These are phyloP conservation scores for Plecotus auritus DNA, from an alignment of 2,113 vertebrate species.

Conservation along the genomic window DNA sequence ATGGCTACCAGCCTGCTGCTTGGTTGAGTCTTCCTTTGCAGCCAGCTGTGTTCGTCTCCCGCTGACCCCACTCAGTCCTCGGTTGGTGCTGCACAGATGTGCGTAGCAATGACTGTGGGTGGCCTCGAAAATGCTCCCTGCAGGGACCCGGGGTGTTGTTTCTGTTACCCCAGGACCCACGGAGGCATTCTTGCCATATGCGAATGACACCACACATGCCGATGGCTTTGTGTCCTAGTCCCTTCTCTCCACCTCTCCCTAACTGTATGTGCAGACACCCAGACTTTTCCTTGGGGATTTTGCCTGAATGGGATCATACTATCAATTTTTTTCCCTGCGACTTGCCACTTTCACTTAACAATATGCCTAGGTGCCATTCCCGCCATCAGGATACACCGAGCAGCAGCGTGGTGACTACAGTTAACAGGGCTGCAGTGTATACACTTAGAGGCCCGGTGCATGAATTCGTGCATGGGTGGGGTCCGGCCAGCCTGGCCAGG, in stretches of 20 bases:
- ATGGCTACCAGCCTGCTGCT: neutral
- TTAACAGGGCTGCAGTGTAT: neutral
- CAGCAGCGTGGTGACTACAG: neutral
- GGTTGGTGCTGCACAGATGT: neutral
- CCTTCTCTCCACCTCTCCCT: neutral
- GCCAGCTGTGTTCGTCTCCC: neutral
- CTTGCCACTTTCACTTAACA: neutral
- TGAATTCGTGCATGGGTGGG: too few relatives aligned
- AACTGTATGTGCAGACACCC: neutral
- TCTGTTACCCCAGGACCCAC: neutral
- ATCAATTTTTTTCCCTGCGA: neutral
- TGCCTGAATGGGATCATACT: neutral
- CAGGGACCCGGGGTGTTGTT: neutral
- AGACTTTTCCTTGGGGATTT: neutral
- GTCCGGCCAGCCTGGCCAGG: too few relatives aligned
- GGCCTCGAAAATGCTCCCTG: neutral
- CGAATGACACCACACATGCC: neutral
- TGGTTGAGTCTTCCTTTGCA: neutral
- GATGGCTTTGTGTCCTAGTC: neutral
- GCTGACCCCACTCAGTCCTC: neutral
- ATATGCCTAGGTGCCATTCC: neutral
- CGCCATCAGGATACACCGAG: neutral
- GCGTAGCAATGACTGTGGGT: neutral
- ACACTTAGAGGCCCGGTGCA: too few relatives aligned
- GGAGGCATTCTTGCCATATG: neutral